phyloP scores from a whole-genome alignment of 2,888 invertebrate species.

The Acleris sparsana region DNA sequence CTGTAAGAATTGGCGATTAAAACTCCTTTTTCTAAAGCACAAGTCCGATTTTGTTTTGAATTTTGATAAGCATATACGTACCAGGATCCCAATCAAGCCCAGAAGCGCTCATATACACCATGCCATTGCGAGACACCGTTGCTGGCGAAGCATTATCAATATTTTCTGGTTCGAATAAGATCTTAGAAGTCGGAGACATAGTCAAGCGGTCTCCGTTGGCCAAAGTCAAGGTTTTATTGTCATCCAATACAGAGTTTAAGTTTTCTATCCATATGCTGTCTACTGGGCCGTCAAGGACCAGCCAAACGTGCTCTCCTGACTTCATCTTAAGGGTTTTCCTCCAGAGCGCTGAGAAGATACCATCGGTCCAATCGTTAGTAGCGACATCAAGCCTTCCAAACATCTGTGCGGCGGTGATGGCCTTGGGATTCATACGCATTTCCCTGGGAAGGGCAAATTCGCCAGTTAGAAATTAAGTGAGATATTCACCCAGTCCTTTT shows the following conservation, averaged over 20 bases:
- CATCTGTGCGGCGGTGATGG: conserved; percentile 98
- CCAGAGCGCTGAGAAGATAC: conserved; percentile 98
- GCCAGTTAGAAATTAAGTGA: no score
- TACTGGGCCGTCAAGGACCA: conserved; percentile 97
- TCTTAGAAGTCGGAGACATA: conserved; percentile 97
- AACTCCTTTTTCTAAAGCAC: no score
- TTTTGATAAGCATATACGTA: conserved; percentile 46
- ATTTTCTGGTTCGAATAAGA: conserved; percentile 98
- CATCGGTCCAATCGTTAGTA: conserved; percentile 99
- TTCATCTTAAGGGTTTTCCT: conserved; percentile 95
- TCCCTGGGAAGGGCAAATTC: conserved; percentile 81
- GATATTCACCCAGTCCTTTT: no score
- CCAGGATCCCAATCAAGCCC: conserved; percentile 96
- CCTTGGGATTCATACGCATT: conserved; percentile 99
- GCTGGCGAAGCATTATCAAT: conserved; percentile 99
- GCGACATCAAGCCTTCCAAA: conserved; percentile 98
- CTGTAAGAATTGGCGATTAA: no score
- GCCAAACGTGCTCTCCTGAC: conserved; percentile 95
- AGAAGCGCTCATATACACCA: conserved; percentile 99
- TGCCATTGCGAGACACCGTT: conserved; percentile 96
- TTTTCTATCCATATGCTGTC: conserved; percentile 99
- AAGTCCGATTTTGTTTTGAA: no score
- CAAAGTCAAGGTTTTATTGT: conserved; percentile 96
- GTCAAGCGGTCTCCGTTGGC: conserved; percentile 97
- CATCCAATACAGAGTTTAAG: conserved; percentile 97